These are phyloP conservation scores for Helicoverpa armigera DNA, from an alignment of 1,140 invertebrate genomes.

Conservation along the genomic window DNA sequence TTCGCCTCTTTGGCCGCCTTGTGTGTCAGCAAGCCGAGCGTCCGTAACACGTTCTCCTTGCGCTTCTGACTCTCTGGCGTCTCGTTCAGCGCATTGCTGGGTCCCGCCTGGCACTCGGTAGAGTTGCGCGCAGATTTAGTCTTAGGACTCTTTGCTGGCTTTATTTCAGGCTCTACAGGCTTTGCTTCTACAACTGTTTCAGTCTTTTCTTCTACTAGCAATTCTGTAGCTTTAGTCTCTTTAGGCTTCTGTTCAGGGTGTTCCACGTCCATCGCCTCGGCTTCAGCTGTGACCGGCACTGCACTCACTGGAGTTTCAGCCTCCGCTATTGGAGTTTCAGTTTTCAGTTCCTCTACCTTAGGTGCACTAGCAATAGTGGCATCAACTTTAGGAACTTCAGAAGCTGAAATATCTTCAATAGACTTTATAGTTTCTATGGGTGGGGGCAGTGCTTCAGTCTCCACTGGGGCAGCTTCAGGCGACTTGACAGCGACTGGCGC, in stretches of 20 bases:
- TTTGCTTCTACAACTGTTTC: constrained; percentile 38
- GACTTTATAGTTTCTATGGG: constrained; percentile 71
- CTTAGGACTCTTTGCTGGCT: constrained; percentile 62
- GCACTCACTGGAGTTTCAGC: not conserved
- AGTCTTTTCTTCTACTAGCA: constrained; percentile 23
- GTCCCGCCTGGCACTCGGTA: constrained; percentile 69
- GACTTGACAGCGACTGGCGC: constrained; percentile 76
- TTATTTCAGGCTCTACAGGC: constrained; percentile 42
- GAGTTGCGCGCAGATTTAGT: constrained; percentile 71
- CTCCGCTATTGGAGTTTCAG: constrained; percentile 36
- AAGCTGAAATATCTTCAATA: constrained; percentile 67
- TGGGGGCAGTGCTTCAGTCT: constrained; percentile 72
- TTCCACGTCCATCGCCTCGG: constrained; percentile 25
- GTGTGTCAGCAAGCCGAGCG: constrained; percentile 89
- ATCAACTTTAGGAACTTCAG: constrained; percentile 67
- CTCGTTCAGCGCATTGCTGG: constrained; percentile 79
- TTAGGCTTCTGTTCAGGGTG: constrained; percentile 4
- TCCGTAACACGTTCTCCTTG: constrained; percentile 89
- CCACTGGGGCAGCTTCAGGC: constrained; percentile 66
- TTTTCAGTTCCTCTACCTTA: constrained; percentile 37
- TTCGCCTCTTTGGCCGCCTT: constrained; percentile 88
- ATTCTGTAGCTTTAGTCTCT: constrained; percentile 24
- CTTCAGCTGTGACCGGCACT: not conserved
- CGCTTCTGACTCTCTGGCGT: constrained; percentile 87
- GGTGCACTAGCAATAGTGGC: constrained; percentile 40